Evolutionary conservation across 2,888 invertebrate genomes (phyloP), one percentile per base, ranked within the genome.

Genomic region (Pandemis cinnamomeana): DNA sequence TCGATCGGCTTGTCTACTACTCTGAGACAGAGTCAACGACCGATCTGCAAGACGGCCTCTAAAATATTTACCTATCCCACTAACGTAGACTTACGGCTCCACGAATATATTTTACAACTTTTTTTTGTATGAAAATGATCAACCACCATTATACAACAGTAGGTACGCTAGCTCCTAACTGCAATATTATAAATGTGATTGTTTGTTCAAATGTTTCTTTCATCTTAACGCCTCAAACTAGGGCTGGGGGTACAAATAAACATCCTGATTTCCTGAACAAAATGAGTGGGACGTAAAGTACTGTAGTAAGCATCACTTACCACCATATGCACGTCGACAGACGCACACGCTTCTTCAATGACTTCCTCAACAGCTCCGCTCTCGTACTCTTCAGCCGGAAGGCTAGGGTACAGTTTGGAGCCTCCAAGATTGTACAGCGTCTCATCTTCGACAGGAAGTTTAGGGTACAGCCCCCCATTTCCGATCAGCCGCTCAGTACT

Each of bases 311-410:
- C 71, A 72, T 55, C 15, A 92, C 94, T 92, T 76, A 94, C 94
- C 90, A 89, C 89, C 76, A 86, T 80, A 73, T 88, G 87, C n/a
- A 91, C 93, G 74, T 92, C 91, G 48, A 94, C 86, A 53, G 91
- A 81, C 8, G 92, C 89, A 78, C 93, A 94, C 1, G 81, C 82
- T 75, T 94, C 94, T 71, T 94, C 94, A 2, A 93, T 81, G 7
- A 94, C 93, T 74, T 91, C 92, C 53, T 89, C 91, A 0, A 94
- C 93, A 2, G 90, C 91, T 0, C 94, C 93, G 41, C 85, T 88
- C 72, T 92, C 93, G 53, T 94, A 94, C 78, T 93, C 94, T 55
- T 93, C 94, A 72, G 82, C 88, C 0, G 94, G 94, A 44, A 94
- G 77, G 2, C 89, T 86, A 0, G 94, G 94, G 67, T 94, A 94